These are phyloP conservation scores for Artibeus lituratus DNA, from an alignment of 2,797 vertebrate species.

Conservation along the genomic window DNA sequence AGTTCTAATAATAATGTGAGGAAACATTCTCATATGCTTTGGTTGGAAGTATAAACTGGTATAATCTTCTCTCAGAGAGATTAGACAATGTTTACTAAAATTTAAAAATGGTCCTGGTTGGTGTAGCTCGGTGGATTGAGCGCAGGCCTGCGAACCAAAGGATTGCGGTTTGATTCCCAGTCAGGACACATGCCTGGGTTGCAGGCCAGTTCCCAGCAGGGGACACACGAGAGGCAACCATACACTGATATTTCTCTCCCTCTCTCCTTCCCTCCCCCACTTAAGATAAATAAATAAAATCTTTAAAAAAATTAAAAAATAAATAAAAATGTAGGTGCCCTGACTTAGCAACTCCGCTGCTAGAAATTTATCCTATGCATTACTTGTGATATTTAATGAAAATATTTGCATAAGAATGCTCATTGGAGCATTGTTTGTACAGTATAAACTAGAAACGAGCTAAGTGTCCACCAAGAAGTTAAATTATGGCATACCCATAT, in stretches of 20 bases:
- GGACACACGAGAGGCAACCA: too few species aligned
- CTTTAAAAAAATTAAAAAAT: neutral
- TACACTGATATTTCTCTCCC: too few species aligned
- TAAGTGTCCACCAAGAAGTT: neutral
- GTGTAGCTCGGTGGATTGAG: too few species aligned
- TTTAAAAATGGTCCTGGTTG: neutral
- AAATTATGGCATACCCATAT: neutral
- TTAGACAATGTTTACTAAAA: neutral
- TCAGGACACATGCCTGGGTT: too few species aligned
- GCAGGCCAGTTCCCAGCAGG: too few species aligned
- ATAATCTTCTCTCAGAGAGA: neutral
- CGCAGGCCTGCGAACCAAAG: too few species aligned
- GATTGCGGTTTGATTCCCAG: too few species aligned
- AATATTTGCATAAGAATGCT: neutral
- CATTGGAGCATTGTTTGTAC: neutral
- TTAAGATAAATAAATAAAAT: too few species aligned
- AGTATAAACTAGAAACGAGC: neutral
- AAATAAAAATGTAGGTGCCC: neutral
- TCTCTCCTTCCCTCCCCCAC: too few species aligned
- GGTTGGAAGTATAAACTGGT: neutral
- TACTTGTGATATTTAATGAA: neutral
- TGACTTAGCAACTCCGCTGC: neutral
- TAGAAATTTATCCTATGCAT: neutral
- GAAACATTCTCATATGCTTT: conserved; percentile 7
- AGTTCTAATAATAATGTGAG: neutral